A percentile compares a stretch with the other conserved stretches of the same genome.
phyloP scores from a whole-genome alignment of 2,113 vertebrate species.

The Lutjanus erythropterus region DNA sequence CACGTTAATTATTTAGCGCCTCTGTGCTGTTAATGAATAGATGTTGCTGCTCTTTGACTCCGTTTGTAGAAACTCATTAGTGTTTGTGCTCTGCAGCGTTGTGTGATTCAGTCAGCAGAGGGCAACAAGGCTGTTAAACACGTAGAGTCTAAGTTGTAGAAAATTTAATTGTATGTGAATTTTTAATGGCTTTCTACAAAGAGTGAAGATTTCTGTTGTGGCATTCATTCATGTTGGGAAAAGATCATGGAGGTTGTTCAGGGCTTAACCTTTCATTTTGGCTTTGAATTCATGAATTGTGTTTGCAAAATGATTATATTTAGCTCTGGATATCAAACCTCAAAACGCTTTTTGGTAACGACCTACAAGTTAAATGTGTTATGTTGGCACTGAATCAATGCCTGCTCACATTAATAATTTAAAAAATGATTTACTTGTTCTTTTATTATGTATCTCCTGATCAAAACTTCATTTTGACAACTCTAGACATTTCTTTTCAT shows the following conservation, averaged over 20 bases:
- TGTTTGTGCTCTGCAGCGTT: neutral
- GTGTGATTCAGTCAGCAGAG: neutral
- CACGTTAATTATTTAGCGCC: constrained; percentile 46
- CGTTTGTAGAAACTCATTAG: constrained; percentile 22
- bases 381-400: neutral
- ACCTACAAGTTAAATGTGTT: neutral
- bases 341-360: neutral
- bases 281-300: too few relatives aligned
- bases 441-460: neutral
- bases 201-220: neutral
- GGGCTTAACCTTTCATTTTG: neutral
- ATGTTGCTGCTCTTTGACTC: constrained; percentile 43
- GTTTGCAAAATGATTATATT: neutral
- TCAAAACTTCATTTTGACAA: neutral
- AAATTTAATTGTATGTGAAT: neutral
- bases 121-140: neutral
- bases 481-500: too few relatives aligned
- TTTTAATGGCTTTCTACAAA: neutral
- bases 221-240: neutral
- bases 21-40: constrained; percentile 39
- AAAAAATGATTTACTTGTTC: too few relatives aligned
- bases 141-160: neutral
- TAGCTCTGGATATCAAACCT: neutral
- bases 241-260: too few relatives aligned
- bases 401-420: neutral